Evolutionary conservation across 53 echinoderm and acorn worm species (phyloP).

Genomic region (Zoroaster sp.): DNA sequence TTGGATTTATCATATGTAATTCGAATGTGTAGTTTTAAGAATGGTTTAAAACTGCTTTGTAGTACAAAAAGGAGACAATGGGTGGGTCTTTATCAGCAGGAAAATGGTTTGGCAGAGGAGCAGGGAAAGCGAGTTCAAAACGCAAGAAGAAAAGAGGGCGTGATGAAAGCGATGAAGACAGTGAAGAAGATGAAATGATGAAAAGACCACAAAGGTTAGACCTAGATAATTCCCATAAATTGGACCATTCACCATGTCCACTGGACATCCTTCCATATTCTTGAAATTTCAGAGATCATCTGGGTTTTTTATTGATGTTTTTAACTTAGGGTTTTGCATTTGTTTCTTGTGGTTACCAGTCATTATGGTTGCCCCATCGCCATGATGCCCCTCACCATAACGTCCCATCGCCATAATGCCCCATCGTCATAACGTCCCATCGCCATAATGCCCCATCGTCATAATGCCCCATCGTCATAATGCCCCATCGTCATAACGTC

Average conservation of each 20-base stretch:
- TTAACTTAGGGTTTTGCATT: no score
- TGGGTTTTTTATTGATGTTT: no score
- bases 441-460: no score
- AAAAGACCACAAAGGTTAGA: conserved; percentile 70
- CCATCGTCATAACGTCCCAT: no score
- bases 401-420: no score
- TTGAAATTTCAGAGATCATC: no score
- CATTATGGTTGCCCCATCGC: no score
- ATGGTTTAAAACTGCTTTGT: not conserved
- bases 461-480: no score
- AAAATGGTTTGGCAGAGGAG: not conserved
- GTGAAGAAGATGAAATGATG: conserved; percentile 77
- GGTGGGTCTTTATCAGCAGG: conserved; percentile 20
- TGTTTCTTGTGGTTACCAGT: no score
- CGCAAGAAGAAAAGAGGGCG: conserved; percentile 53
- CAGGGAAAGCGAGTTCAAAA: not conserved
- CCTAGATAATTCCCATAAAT: not conserved
- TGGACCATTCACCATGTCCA: not conserved
- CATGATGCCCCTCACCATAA: no score
- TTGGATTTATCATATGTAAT: not conserved
- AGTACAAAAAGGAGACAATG: not conserved
- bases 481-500: no score
- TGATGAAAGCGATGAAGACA: conserved; percentile 76
- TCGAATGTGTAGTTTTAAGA: not conserved
- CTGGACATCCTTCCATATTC: not conserved